phyloP scores from a whole-genome alignment of 1,140 invertebrate species.

The Watersipora subatra region DNA sequence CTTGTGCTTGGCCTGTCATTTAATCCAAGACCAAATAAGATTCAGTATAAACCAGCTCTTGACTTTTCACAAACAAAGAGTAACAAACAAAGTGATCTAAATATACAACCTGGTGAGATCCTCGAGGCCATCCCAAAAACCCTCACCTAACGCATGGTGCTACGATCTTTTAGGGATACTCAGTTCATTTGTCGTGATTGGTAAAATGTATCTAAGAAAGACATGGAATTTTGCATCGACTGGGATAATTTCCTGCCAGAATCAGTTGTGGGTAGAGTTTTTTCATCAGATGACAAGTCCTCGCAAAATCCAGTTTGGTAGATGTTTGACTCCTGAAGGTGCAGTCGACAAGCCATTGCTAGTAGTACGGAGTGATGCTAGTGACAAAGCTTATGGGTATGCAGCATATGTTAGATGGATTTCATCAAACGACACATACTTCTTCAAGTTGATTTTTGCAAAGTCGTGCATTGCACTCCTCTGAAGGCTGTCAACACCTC shows the following conservation, averaged over 20 bases:
- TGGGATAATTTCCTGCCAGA: slow-evolving; percentile 12
- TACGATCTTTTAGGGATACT: slow-evolving; percentile 18
- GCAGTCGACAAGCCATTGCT: neutral
- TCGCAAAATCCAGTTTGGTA: neutral
- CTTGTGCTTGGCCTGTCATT: neutral
- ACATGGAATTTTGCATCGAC: slow-evolving; percentile 9
- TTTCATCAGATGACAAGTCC: neutral
- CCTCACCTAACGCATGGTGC: neutral
- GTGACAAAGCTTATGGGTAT: slow-evolving; percentile 4
- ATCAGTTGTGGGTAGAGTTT: slow-evolving; percentile 10
- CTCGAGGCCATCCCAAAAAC: neutral
- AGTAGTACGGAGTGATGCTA: neutral
- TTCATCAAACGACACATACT: neutral
- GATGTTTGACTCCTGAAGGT: neutral
- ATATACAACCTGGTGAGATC: neutral
- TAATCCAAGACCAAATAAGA: neutral
- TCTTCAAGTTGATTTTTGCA: neutral
- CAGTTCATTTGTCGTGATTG: slow-evolving; percentile 2
- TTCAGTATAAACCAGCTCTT: neutral
- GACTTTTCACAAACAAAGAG: neutral
- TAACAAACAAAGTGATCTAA: neutral
- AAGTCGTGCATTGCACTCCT: slow-evolving; percentile 1
- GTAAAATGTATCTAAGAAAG: slow-evolving; percentile 5
- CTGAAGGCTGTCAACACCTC: neutral
- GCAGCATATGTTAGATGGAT: slow-evolving; percentile 3